Evolutionary conservation across 2,113 vertebrate species (phyloP), one percentile per base, ranked within the genome.

Genomic region (Barnardius zonarius): DNA sequence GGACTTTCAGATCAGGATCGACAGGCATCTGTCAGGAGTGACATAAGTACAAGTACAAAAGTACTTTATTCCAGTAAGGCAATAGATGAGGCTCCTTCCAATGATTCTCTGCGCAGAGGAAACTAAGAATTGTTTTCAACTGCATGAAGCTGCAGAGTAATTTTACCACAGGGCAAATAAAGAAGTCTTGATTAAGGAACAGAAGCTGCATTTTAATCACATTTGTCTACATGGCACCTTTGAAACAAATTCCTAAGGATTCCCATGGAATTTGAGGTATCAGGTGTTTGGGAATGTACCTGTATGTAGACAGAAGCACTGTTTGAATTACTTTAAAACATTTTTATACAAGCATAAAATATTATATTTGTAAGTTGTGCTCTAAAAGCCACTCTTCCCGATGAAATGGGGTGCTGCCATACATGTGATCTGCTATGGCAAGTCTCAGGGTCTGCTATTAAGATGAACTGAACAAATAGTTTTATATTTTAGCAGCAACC

Each of bases 1-100:
- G 96, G 92, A 93, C 95, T 95, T 93, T 93, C 81, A 87, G 94
- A 95, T 89, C 74, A 73, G 77, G 83, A 96, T 95, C 77, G 77
- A 95, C 93, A 95, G 83, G 74, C 89, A 82, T 97, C 95, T 96
- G 91, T 91, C 93, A 82, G 52, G 48, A 96, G 44, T 91, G 84
- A 89, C 81, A 89, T 64, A 95, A 93, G 51, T 48, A 84, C 37
- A 22, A 92, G 91, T 46, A 86, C 51, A 78, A 28, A 88, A 87
- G 77, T 79, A 72, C 44, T 97, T 95, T 69, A 69, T 89, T 59
- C 52, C 10, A 5, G 48, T 87, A 69, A 84, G 72, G 86, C 33
- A 93, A 52, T 75, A 84, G 46, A 86, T 68, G 48, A 92, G 27
- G 31, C 25, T 93, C 20, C 48, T 95, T 89, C 64, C 83, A 92